Evolutionary conservation across 2,113 vertebrate genomes (phyloP).

Genomic region (Otis tarda): DNA sequence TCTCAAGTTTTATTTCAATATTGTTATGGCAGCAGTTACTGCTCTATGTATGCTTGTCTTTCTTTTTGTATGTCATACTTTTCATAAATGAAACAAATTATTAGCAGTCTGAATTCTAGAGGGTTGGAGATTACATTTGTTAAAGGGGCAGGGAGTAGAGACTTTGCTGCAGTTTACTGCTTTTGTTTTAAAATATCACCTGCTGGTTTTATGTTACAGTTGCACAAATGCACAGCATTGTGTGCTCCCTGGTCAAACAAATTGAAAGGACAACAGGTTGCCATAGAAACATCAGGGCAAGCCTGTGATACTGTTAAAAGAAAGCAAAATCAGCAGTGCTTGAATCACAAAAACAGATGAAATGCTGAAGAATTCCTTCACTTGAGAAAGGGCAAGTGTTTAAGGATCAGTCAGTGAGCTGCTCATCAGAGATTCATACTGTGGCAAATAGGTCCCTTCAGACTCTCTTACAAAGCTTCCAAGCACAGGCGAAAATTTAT

Average conservation of each 20-base stretch:
- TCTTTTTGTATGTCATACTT: neutral
- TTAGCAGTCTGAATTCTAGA: neutral
- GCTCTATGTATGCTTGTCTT: neutral
- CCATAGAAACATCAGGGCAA: slow-evolving; percentile 26
- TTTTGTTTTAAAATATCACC: slow-evolving; percentile 5
- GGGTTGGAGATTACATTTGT: neutral
- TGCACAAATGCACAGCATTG: neutral
- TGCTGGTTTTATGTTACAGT: slow-evolving; percentile 6
- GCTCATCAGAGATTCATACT: slow-evolving; percentile 6
- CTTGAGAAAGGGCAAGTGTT: neutral
- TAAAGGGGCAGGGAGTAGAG: neutral
- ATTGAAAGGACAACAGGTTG: neutral
- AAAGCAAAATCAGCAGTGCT: slow-evolving; percentile 22
- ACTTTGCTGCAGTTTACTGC: neutral
- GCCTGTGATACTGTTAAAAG: neutral
- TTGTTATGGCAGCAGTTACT: neutral
- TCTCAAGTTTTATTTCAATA: neutral
- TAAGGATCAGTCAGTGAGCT: neutral
- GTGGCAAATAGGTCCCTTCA: neutral
- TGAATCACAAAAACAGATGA: neutral
- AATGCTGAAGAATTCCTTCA: neutral
- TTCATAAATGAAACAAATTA: neutral
- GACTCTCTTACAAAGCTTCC: neutral
- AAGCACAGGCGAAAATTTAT: neutral
- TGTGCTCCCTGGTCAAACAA: neutral